Conservation (phyloP, 2,888 invertebrate species). For the Athetis lepigone region DNA sequence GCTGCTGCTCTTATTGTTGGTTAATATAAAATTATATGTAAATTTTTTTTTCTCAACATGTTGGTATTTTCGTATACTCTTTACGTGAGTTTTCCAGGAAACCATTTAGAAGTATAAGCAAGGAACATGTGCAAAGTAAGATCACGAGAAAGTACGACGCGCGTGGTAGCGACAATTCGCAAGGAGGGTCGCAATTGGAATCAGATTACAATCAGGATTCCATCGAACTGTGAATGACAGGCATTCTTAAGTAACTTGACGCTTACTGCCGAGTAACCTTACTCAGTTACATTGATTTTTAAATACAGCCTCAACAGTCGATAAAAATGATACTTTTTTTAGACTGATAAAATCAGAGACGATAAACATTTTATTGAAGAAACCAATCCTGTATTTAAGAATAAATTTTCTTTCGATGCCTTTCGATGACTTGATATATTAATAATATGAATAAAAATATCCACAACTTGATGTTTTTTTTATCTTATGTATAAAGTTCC, state of each 20-base stretch:
- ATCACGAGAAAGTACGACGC: conserved; percentile 28
- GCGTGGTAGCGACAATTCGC: conserved; percentile 49
- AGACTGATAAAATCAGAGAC: conserved; percentile 10
- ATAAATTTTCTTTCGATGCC: too few species aligned
- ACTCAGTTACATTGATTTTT: conserved; percentile 49
- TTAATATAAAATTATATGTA: too few species aligned
- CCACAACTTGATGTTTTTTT: background rate
- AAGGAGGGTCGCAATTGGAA: conserved; percentile 62
- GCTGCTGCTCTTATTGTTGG: too few species aligned
- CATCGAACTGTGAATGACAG: conserved; percentile 71
- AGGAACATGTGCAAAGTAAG: background rate
- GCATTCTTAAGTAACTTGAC: conserved; percentile 62
- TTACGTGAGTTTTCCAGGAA: background rate
- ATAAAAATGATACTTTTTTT: conserved; percentile 24
- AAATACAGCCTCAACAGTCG: conserved; percentile 16
- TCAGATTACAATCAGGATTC: conserved; percentile 73
- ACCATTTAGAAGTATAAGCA: background rate
- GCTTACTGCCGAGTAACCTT: conserved; percentile 45
- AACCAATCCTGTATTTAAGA: background rate
- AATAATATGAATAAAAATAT: background rate
- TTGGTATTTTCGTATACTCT: too few species aligned
- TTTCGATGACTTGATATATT: background rate
- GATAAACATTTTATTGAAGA: conserved; percentile 5
- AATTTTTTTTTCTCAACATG: too few species aligned
- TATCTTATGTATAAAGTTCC: too few species aligned